phyloP scores from a whole-genome alignment of 2,113 vertebrate species.

The Polypterus bichir region DNA sequence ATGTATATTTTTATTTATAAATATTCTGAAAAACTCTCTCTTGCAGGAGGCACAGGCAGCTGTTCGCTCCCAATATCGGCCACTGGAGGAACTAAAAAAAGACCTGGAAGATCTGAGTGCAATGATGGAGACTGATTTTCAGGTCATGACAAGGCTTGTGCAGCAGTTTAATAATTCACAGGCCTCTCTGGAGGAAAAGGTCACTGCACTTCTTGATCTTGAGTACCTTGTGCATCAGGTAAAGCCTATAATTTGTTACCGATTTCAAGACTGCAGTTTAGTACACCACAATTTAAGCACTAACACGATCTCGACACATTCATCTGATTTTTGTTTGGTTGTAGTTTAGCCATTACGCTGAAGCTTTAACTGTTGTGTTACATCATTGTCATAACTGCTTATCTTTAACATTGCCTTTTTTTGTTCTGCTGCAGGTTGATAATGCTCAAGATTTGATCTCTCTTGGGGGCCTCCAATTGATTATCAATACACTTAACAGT shows the following conservation, averaged over 20 bases:
- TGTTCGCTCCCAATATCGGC: slow-evolving; percentile 49
- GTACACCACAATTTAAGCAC: too few species aligned
- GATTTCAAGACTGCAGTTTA: too few species aligned
- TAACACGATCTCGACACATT: too few species aligned
- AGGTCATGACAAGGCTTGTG: slow-evolving; percentile 76
- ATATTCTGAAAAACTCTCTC: neutral
- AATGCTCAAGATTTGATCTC: slow-evolving; percentile 76
- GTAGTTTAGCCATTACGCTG: too few species aligned
- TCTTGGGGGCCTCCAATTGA: slow-evolving; percentile 66
- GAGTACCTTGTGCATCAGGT: slow-evolving; percentile 96
- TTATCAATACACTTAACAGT: slow-evolving; percentile 70
- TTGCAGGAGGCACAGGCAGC: slow-evolving; percentile 20
- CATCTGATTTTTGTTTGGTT: too few species aligned
- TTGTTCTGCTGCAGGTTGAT: slow-evolving; percentile 66
- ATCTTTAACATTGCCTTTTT: neutral
- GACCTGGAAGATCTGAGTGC: slow-evolving; percentile 74
- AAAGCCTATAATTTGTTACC: neutral
- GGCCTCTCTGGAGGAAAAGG: slow-evolving; percentile 58
- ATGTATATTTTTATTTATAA: neutral
- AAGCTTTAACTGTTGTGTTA: neutral
- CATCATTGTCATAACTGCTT: neutral
- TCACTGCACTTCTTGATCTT: slow-evolving; percentile 70
- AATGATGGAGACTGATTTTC: slow-evolving; percentile 74
- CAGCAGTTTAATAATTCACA: slow-evolving; percentile 63
- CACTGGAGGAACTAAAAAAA: slow-evolving; percentile 73